These are phyloP conservation scores for Malacoraja senta DNA, from an alignment of 2,797 vertebrate species.

Conservation along the genomic window DNA sequence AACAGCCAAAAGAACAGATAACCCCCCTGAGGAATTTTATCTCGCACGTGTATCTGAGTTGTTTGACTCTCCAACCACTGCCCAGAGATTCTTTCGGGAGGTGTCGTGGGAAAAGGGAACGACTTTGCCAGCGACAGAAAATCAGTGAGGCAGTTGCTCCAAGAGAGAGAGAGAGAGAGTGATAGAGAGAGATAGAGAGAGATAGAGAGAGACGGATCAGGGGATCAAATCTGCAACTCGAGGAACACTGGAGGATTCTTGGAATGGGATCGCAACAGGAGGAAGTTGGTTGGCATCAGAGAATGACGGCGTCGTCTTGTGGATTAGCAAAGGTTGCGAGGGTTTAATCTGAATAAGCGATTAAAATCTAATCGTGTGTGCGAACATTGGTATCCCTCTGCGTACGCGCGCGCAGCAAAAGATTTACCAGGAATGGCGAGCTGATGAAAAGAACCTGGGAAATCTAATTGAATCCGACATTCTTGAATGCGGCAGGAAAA, in stretches of 20 bases:
- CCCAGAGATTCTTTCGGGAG: neutral
- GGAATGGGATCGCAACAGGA: neutral
- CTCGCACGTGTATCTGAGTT: neutral
- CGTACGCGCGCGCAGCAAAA: neutral
- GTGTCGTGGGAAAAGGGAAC: neutral
- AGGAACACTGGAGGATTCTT: too few species aligned
- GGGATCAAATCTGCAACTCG: neutral
- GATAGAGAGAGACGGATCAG: neutral
- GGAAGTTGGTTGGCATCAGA: neutral
- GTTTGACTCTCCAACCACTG: neutral
- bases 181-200: neutral
- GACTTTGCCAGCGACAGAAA: neutral
- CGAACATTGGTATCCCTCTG: neutral
- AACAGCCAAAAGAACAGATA: neutral
- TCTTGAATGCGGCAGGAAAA: neutral
- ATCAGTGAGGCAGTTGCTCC: neutral
- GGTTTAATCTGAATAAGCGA: constrained; percentile 6
- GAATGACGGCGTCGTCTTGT: neutral
- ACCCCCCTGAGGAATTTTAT: neutral
- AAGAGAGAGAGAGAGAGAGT: neutral
- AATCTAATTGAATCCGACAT: neutral
- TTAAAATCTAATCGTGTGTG: neutral
- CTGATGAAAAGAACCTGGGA: neutral
- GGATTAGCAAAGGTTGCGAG: neutral
- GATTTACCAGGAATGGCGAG: neutral